phyloP scores from a whole-genome alignment of 2,888 invertebrate genomes.

The Caenorhabditis drosophilae region DNA sequence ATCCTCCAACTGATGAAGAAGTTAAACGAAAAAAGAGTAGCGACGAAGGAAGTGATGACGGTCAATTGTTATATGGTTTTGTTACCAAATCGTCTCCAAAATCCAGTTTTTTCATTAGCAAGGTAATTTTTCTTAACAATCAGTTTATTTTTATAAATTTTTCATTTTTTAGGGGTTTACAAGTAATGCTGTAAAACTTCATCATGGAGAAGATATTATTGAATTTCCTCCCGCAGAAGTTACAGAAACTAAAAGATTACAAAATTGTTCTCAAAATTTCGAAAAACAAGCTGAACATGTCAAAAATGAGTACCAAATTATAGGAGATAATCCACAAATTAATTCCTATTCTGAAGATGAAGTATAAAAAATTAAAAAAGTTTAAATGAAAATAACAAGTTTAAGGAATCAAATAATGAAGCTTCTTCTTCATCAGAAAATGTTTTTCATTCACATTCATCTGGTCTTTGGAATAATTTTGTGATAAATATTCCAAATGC shows the following conservation, averaged over 20 bases:
- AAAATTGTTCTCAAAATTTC: no score
- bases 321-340: no score
- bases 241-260: constrained; percentile 1
- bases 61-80: constrained; percentile 24
- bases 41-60: constrained; percentile 23
- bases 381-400: no score
- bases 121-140: not conserved
- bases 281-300: no score
- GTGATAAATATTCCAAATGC: constrained; percentile 1
- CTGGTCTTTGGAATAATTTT: constrained; percentile 25
- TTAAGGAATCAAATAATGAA: no score
- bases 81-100: not conserved
- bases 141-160: not conserved
- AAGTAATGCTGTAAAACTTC: constrained; percentile 7
- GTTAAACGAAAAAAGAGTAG: constrained; percentile 2
- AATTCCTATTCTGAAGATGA: no score
- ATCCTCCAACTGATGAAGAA: constrained; percentile 7
- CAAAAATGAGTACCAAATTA: no score
- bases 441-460: not conserved
- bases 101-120: not conserved
- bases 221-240: no score
- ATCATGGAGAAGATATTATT: not conserved
- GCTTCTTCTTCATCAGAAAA: no score
- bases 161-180: constrained; percentile 11
- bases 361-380: no score